phyloP scores from a whole-genome alignment of 2,113 vertebrate genomes.

The Prinia subflava region DNA sequence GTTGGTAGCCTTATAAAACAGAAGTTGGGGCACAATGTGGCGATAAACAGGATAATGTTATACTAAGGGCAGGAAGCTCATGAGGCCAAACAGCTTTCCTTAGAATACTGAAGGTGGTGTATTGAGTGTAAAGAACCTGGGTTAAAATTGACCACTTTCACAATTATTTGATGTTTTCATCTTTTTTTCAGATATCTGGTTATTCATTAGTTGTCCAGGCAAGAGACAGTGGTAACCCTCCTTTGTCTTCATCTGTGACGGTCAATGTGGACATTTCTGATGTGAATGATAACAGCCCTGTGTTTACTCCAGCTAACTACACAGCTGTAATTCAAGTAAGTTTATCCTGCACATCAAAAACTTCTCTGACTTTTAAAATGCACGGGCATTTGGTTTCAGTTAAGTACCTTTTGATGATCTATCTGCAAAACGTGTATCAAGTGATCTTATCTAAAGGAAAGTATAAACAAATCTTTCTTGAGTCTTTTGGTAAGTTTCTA shows the following conservation, averaged over 20 bases:
- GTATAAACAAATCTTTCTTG: not conserved
- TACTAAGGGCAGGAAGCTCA: not conserved
- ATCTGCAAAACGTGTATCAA: not conserved
- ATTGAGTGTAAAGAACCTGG: not conserved
- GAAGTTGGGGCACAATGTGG: not conserved
- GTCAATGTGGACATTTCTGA: slow-evolving; percentile 94
- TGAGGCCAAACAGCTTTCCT: not conserved
- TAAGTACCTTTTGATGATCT: slow-evolving; percentile 12
- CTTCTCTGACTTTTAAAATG: slow-evolving; percentile 18
- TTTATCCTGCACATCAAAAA: slow-evolving; percentile 17
- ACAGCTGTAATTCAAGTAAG: slow-evolving; percentile 92
- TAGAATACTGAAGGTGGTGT: not conserved
- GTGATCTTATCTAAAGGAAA: not conserved
- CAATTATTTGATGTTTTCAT: not conserved
- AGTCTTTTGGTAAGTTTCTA: not conserved
- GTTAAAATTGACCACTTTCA: not conserved
- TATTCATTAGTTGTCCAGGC: slow-evolving; percentile 89
- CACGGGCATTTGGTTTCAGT: not conserved
- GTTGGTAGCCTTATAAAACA: slow-evolving; percentile 8
- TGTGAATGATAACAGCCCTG: slow-evolving; percentile 92
- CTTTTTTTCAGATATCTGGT: slow-evolving; percentile 80
- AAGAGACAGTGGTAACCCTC: slow-evolving; percentile 83
- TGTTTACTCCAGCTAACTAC: slow-evolving; percentile 89
- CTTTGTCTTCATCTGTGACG: slow-evolving; percentile 87
- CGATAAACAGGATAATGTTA: not conserved